phyloP scores from a whole-genome alignment of 2,797 vertebrate species.

The Schizopygopsis pylzovi region DNA sequence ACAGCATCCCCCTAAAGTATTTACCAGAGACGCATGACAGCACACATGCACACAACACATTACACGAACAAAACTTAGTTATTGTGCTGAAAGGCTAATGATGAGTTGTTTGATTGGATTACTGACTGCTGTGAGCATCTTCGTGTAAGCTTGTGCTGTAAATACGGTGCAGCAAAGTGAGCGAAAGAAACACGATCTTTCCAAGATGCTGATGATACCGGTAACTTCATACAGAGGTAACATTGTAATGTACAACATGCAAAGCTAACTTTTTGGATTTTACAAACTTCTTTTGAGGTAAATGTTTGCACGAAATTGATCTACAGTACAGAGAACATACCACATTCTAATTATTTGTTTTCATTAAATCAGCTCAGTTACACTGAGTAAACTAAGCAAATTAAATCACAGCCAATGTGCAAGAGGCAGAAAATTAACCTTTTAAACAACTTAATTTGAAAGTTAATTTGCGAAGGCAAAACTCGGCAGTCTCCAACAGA shows the following conservation, averaged over 20 bases:
- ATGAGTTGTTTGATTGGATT: slow-evolving; percentile 11
- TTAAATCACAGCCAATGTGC: background rate
- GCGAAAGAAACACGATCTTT: background rate
- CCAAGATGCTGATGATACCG: background rate
- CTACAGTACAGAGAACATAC: background rate
- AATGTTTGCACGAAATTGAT: background rate
- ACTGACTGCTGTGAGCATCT: background rate
- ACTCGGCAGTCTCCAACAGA: background rate
- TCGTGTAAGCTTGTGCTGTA: background rate
- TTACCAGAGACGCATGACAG: slow-evolving; percentile 22
- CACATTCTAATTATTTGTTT: background rate
- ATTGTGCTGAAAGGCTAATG: slow-evolving; percentile 15
- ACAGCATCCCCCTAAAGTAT: slow-evolving; percentile 59
- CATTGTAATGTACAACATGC: background rate
- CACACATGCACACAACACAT: slow-evolving; percentile 48
- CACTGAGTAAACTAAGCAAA: background rate
- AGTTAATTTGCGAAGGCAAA: background rate
- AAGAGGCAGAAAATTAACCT: background rate
- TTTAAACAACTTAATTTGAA: background rate
- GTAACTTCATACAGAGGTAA: background rate
- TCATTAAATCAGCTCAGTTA: too few species aligned
- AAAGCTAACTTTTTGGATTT: background rate
- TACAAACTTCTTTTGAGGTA: background rate
- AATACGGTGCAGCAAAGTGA: slow-evolving; percentile 5
- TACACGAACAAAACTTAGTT: slow-evolving; percentile 15